Conservation (phyloP, 2,797 vertebrate species). For the Neosalanx taihuensis region DNA sequence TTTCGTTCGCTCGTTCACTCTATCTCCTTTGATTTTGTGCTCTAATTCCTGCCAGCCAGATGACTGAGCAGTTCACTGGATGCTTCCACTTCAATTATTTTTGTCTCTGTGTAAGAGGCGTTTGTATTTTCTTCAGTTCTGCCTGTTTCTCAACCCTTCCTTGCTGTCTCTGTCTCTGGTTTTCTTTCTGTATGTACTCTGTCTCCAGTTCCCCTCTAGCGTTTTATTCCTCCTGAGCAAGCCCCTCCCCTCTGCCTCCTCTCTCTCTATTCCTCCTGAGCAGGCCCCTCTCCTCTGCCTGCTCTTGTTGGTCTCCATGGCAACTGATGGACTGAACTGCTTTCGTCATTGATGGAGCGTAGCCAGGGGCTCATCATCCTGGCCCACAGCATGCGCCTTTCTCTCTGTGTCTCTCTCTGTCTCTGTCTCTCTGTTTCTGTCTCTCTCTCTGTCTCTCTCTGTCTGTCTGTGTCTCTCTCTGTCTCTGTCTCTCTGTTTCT, state of each 20-base stretch:
- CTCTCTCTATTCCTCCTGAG: conserved; percentile 67
- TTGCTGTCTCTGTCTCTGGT: conserved; percentile 61
- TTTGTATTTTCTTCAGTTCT: conserved; percentile 40
- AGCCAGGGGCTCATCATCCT: conserved; percentile 79
- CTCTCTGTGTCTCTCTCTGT: conserved; percentile 41
- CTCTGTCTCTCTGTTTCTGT: conserved; percentile 23
- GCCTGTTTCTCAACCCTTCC: conserved; percentile 48
- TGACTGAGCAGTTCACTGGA: not conserved
- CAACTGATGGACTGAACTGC: conserved; percentile 84
- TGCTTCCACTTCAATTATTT: conserved; percentile 25
- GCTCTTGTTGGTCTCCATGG: conserved; percentile 72
- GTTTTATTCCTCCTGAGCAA: conserved; percentile 61
- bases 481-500: not conserved
- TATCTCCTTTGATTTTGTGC: not conserved
- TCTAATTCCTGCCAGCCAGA: not conserved
- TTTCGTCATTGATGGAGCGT: conserved; percentile 84
- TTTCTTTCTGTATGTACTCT: conserved; percentile 69
- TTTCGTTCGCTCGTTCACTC: conserved; percentile 48
- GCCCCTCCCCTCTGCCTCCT: conserved; percentile 70
- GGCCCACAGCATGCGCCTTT: conserved; percentile 51
- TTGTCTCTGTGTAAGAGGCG: conserved; percentile 30
- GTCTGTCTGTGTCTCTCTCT: not conserved
- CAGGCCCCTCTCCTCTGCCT: conserved; percentile 75
- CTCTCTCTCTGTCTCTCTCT: conserved; percentile 13
- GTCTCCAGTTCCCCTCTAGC: conserved; percentile 64